These are phyloP conservation scores for Cetoscarus ocellatus DNA, from an alignment of 2,797 vertebrate genomes.

Conservation along the genomic window DNA sequence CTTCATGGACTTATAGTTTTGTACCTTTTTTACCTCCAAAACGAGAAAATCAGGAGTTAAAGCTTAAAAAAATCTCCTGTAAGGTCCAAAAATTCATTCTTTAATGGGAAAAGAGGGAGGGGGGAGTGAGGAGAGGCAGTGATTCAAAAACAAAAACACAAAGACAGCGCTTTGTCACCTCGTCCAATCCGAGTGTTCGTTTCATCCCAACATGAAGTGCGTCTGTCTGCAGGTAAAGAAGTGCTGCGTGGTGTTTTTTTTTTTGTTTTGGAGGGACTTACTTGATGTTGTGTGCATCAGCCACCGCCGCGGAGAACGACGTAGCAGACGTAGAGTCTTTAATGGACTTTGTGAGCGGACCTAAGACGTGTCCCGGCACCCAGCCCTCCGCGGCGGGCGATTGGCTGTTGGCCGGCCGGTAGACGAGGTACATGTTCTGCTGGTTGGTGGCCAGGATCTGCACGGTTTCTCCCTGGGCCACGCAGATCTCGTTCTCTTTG, in stretches of 20 bases:
- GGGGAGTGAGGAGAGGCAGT: slow-evolving; percentile 29
- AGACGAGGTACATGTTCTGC: slow-evolving; percentile 99
- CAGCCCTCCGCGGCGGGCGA: slow-evolving; percentile 98
- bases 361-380: slow-evolving; percentile 94
- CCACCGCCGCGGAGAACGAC: slow-evolving; percentile 76
- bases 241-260: slow-evolving; percentile 50
- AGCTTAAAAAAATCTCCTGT: slow-evolving; percentile 62
- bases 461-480: slow-evolving; percentile 94
- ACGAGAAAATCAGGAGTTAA: slow-evolving; percentile 40
- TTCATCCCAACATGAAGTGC: slow-evolving; percentile 39
- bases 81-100: slow-evolving; percentile 82
- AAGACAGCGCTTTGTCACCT: slow-evolving; percentile 36
- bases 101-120: slow-evolving; percentile 44
- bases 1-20: slow-evolving; percentile 29
- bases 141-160: slow-evolving; percentile 30
- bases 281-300: slow-evolving; percentile 95
- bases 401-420: slow-evolving; percentile 91
- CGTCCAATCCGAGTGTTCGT: slow-evolving; percentile 74
- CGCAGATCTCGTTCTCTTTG: slow-evolving; percentile 97
- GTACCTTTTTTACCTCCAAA: slow-evolving; percentile 46
- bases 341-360: slow-evolving; percentile 88
- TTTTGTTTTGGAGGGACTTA: slow-evolving; percentile 88
- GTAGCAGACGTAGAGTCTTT: slow-evolving; percentile 88
- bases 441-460: slow-evolving; percentile 97
- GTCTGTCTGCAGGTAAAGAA: slow-evolving; percentile 69